Evolutionary conservation across 1,140 invertebrate species (phyloP).

Genomic region (Physella acuta): DNA sequence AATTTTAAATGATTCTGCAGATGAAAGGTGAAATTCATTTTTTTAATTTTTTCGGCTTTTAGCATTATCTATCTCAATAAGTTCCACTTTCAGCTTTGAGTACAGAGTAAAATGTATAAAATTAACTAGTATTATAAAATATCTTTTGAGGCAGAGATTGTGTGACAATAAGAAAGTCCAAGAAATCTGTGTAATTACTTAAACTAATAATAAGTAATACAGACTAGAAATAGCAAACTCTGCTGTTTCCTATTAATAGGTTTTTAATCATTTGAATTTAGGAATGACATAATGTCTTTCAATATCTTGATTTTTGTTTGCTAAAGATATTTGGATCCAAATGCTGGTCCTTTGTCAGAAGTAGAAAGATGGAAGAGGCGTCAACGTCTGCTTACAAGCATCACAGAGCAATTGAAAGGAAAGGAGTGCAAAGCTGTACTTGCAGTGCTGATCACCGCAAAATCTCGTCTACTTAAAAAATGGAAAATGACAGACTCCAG

Average conservation of each 20-base stretch:
- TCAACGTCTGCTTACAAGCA: conserved; percentile 52
- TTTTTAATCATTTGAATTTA: too few relatives aligned
- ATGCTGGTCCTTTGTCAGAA: conserved; percentile 58
- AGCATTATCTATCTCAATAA: too few relatives aligned
- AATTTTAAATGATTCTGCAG: conserved; percentile 54
- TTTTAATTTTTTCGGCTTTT: too few relatives aligned
- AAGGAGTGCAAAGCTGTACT: conserved; percentile 61
- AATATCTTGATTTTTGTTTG: conserved; percentile 4
- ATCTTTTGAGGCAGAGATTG: too few relatives aligned
- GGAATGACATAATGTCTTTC: not conserved
- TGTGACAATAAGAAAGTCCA: too few relatives aligned
- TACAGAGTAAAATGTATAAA: too few relatives aligned
- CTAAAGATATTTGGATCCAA: conserved; percentile 56
- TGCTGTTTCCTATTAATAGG: too few relatives aligned
- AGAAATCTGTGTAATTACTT: too few relatives aligned
- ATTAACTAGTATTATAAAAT: too few relatives aligned
- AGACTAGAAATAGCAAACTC: too few relatives aligned
- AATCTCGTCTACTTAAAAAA: conserved; percentile 57
- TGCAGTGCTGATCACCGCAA: conserved; percentile 57
- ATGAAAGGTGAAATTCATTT: conserved; percentile 60
- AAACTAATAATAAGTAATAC: too few relatives aligned
- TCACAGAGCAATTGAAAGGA: conserved; percentile 59
- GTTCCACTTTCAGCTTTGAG: too few relatives aligned
- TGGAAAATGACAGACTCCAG: conserved; percentile 59
- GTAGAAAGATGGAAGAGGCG: conserved; percentile 56